Evolutionary conservation across 2,888 invertebrate genomes (phyloP).

Genomic region (Meta bourneti): DNA sequence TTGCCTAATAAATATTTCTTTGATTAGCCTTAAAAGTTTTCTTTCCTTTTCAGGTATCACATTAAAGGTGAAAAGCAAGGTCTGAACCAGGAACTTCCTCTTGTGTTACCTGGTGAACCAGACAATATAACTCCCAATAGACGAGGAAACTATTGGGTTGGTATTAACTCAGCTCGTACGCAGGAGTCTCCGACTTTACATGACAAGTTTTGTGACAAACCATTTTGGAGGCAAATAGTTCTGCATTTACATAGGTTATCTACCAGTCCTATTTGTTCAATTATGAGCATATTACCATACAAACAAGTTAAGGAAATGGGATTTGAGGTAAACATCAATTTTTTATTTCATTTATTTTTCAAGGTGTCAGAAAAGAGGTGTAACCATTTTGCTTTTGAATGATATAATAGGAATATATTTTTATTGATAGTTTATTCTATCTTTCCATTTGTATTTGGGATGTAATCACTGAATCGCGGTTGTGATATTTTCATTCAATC

Average conservation of each 20-base stretch:
- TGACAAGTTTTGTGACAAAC: constrained; percentile 67
- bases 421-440: no score
- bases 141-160: constrained; percentile 81
- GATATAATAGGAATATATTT: background rate
- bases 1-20: background rate
- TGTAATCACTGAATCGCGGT: background rate
- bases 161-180: constrained; percentile 65
- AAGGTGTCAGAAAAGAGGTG: background rate
- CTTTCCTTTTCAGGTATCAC: constrained; percentile 83
- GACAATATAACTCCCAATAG: constrained; percentile 84
- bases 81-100: constrained; percentile 88
- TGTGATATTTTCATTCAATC: background rate
- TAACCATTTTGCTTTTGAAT: background rate
- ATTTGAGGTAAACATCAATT: constrained; percentile 63
- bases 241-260: constrained; percentile 55
- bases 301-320: constrained; percentile 61
- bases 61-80: constrained; percentile 91
- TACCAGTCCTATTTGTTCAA: constrained; percentile 34
- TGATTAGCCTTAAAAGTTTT: background rate
- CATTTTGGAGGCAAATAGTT: constrained; percentile 55
- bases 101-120: constrained; percentile 85
- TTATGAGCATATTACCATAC: constrained; percentile 49
- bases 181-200: constrained; percentile 47
- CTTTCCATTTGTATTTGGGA: no score
- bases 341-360: background rate